phyloP scores from a whole-genome alignment of 2,888 invertebrate genomes.

The Coelogynopora nodosa region DNA sequence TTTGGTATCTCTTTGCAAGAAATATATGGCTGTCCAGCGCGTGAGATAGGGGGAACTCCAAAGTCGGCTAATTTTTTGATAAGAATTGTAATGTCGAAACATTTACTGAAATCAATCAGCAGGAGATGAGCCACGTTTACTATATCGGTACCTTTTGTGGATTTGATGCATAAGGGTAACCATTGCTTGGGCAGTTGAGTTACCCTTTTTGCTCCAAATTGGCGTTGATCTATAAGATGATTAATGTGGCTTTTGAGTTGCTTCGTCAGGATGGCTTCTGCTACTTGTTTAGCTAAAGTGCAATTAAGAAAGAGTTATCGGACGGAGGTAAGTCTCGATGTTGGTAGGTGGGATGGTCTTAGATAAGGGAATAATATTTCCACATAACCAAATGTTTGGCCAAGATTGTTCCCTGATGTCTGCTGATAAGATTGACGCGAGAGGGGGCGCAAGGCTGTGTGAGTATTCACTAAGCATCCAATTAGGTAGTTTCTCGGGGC shows the following conservation, averaged over 20 bases:
- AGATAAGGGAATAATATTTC: neutral
- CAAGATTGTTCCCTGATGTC: neutral
- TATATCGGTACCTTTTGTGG: neutral
- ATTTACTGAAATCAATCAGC: neutral
- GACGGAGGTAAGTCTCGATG: neutral
- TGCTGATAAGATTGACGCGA: neutral
- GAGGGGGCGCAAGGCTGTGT: too few relatives aligned
- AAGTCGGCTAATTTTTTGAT: too few relatives aligned
- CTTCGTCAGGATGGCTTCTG: neutral
- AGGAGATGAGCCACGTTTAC: neutral
- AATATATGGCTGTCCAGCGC: neutral
- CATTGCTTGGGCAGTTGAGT: neutral
- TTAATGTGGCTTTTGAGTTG: neutral
- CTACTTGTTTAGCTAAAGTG: neutral
- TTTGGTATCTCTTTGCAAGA: neutral
- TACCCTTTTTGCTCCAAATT: neutral
- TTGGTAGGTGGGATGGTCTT: neutral
- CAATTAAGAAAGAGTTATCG: neutral
- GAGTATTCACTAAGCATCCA: too few relatives aligned
- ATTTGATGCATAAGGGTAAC: neutral
- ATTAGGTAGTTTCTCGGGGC: too few relatives aligned
- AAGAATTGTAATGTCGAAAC: neutral
- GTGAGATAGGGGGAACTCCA: neutral
- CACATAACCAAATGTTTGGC: neutral
- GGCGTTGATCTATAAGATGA: neutral